Evolutionary conservation across 2,797 vertebrate genomes (phyloP).

Genomic region (Kryptopterus vitreolus): DNA sequence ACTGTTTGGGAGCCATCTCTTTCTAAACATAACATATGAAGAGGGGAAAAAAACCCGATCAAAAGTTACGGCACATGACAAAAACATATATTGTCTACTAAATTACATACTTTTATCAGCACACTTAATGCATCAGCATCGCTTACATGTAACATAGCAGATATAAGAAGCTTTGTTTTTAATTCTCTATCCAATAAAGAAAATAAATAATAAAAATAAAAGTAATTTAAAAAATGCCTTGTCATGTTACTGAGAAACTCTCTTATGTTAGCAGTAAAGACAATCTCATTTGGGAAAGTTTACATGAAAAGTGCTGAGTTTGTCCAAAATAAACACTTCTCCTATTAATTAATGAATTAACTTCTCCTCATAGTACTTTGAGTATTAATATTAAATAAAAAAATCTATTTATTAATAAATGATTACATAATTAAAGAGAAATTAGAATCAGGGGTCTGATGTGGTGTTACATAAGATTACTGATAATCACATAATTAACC

Average conservation of each 20-base stretch:
- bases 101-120: background rate
- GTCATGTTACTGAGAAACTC: background rate
- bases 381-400: too few species aligned
- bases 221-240: too few species aligned
- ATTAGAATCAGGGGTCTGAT: background rate
- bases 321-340: background rate
- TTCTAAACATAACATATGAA: constrained; percentile 9
- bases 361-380: too few species aligned
- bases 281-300: background rate
- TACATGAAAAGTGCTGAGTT: background rate
- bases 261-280: too few species aligned
- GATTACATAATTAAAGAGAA: too few species aligned
- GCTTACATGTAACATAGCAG: background rate
- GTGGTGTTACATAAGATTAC: background rate
- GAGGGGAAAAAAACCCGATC: background rate
- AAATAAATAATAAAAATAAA: background rate
- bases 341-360: background rate
- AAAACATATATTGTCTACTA: background rate
- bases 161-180: background rate
- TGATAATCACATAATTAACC: too few species aligned
- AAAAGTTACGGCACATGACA: background rate
- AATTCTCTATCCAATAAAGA: background rate
- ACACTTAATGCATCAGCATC: background rate
- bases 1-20: constrained; percentile 50
- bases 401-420: too few species aligned